Evolutionary conservation across 2,797 vertebrate genomes (phyloP), one percentile per base, ranked within the genome.

Genomic region (Coreius guichenoti): DNA sequence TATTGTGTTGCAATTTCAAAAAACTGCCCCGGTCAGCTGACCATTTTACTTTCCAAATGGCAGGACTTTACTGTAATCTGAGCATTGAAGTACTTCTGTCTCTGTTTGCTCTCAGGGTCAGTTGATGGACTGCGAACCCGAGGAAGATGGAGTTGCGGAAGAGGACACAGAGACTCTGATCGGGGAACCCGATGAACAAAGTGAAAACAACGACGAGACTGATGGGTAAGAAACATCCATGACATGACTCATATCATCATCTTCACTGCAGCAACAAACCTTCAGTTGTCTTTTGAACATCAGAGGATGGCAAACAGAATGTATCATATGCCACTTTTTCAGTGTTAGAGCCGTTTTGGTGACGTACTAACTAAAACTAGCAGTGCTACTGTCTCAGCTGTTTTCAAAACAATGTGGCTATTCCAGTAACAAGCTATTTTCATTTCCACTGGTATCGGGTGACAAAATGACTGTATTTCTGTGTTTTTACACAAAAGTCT

Each of bases 161-260:
- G 84, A 93, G 93, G 96, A 97, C 92, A 95, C 95, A 0, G 96
- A 96, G 84, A 93, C 93, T 1, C 93, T 97, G 0, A 95, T 96
- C 74, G 91, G 67, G 17, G 95, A 96, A 83, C 90, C 92, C 0
- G 94, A 95, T 49, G 89, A 90, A 81, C 94, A 93, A 70, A 93
- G 95, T 81, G 94, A 93, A 23, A 93, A 93, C 26, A 92, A 91
- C 92, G 93, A 84, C 0, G 56, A n/a, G 12, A 89, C 92, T 39
- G 94, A 95, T 92, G 95, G 96, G 97, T 97, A 90, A 85, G 88
- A 86, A 39, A 83, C 9, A 61, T 43, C 13, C 8, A 1, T n/a
- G 8, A 8, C 70, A 47, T 56, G 29, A 54, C 29, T 74, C 72
- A 14, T 17, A 3, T 78, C 31, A 74, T 47, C 51, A n/a, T 14